Conservation (phyloP, 2,888 invertebrate genomes). For the Luperina testacea region DNA sequence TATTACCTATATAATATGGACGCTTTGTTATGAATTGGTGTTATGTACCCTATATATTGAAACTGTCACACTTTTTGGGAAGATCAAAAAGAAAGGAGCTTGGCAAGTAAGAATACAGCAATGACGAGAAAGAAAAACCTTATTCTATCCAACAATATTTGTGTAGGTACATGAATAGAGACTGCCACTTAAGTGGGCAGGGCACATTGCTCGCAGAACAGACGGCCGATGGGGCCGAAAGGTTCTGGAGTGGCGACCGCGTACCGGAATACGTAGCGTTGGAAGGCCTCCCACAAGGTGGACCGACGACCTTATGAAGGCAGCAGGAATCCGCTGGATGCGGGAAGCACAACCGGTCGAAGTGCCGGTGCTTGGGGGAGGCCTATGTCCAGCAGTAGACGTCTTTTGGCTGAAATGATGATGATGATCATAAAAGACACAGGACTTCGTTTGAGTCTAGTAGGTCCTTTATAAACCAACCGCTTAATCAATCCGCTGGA, state of each 20-base stretch:
- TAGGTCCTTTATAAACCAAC: too few relatives aligned
- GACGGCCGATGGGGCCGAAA: background rate
- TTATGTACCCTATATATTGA: background rate
- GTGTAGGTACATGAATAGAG: background rate
- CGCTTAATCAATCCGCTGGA: too few relatives aligned
- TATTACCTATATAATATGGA: conserved; percentile 16
- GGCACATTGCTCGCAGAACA: background rate
- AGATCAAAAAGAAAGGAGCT: background rate
- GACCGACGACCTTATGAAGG: background rate
- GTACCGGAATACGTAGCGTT: background rate
- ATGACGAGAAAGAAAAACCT: background rate
- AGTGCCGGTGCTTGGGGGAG: background rate
- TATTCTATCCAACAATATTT: background rate
- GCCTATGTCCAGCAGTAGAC: background rate
- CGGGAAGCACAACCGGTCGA: background rate
- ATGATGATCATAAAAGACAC: background rate
- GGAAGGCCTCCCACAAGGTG: background rate
- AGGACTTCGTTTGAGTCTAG: background rate
- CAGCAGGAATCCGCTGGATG: background rate
- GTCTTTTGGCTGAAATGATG: background rate
- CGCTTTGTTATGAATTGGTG: conserved; percentile 25
- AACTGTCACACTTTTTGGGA: background rate
- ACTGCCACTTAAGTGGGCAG: too few relatives aligned
- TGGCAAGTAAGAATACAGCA: background rate
- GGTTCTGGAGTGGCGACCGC: background rate